Conservation (phyloP, 2,797 vertebrate species). For the Staurois parvus region DNA sequence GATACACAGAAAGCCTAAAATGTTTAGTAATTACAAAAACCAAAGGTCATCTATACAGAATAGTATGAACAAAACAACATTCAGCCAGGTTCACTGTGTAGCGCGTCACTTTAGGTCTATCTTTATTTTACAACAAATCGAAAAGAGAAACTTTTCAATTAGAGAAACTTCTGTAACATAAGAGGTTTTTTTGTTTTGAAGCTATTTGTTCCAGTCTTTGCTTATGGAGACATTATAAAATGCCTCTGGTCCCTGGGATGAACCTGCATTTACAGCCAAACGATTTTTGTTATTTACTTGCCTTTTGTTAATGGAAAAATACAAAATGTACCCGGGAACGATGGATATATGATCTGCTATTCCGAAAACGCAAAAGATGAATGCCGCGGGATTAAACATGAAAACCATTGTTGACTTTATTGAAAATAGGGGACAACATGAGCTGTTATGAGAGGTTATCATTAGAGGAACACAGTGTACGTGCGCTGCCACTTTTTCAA, state of each 20-base stretch:
- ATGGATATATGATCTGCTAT: slow-evolving; percentile 77
- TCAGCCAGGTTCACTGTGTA: background rate
- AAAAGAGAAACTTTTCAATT: slow-evolving; percentile 14
- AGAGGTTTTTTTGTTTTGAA: slow-evolving; percentile 2
- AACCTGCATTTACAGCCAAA: slow-evolving; percentile 73
- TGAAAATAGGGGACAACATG: slow-evolving; percentile 74
- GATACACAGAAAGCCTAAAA: too few species aligned
- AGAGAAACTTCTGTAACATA: slow-evolving; percentile 14
- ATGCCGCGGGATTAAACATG: slow-evolving; percentile 71
- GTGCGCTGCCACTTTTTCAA: slow-evolving; percentile 65
- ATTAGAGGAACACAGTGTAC: slow-evolving; percentile 73
- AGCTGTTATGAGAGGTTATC: slow-evolving; percentile 71
- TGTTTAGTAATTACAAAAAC: background rate
- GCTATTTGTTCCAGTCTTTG: slow-evolving; percentile 32
- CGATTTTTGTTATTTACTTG: slow-evolving; percentile 65
- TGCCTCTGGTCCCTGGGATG: slow-evolving; percentile 65
- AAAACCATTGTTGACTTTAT: slow-evolving; percentile 72
- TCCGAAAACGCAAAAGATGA: slow-evolving; percentile 67
- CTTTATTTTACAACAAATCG: background rate
- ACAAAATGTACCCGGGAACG: slow-evolving; percentile 70
- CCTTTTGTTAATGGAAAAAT: slow-evolving; percentile 79
- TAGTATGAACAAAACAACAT: background rate
- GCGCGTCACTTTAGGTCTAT: background rate
- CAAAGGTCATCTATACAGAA: background rate
- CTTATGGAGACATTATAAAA: slow-evolving; percentile 61